Base-by-base conservation (phyloP, 2,113 vertebrate species). In the Ciconia maguari region DNA sequence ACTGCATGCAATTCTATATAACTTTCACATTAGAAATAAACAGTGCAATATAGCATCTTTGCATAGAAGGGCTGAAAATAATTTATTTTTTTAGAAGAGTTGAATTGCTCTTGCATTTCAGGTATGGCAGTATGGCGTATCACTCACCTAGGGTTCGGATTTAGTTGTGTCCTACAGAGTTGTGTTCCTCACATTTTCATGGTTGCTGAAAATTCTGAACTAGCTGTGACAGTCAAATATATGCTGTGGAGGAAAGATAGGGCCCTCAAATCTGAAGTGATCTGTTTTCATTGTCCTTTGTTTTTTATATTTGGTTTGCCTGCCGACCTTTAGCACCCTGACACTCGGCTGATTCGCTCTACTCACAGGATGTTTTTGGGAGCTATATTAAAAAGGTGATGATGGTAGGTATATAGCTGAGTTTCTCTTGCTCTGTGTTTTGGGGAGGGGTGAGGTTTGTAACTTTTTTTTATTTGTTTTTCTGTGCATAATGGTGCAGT, bases 1-100 rank as follows among this genome's bases (percentile, higher is more conserved):
- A 25, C 58, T 41, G 27, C 2, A 4, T 76, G 36, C 32, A 94
- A 51, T 83, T 88, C 91, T 62, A 6, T 48, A 7, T 20, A 77
- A 64, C 16, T 87, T 94, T 51, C 54, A 36, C 16, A 24, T 69
- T 86, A 93, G 54, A 91, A 87, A 89, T 58, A 52, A 95, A 82
- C 54, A 76, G 13, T 46, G 20, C 30, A 77, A 61, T 69, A 32
- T 12, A 81, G 27, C 41, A 84, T 54, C 34, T 87, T 88, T 93
- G 49, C 54, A 80, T 85, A 49, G 55, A 44, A 86, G n/a, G 42
- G 16, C 29, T 52, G 32, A n/a, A 83, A 95, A 74, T 25, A 0
- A 1, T 80, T 70, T 60, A 5, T 78, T 69, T 80, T 80, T 62
- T 24, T 12, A 21, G 29, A 64, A 89, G 11, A 91, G 70, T 1